A percentile compares a stretch with the other conserved stretches of the same genome.
Evolutionary conservation across 2,113 vertebrate species (phyloP).

Genomic region (Geothlypis trichas): DNA sequence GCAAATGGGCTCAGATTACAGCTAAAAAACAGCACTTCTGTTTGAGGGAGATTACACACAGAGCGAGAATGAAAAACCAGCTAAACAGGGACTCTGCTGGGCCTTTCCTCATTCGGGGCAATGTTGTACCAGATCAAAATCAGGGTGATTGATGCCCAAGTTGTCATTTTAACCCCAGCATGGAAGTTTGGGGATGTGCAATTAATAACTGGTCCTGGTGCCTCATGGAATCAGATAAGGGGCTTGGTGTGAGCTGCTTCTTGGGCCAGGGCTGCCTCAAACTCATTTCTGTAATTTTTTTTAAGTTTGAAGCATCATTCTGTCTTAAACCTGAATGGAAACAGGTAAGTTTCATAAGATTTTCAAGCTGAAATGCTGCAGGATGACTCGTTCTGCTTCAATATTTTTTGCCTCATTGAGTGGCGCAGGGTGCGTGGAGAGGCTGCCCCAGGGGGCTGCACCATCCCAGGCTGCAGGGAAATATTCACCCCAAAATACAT

Average conservation of each 20-base stretch:
- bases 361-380: not conserved
- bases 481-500: not conserved
- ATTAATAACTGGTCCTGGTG: not conserved
- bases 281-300: not conserved
- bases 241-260: not conserved
- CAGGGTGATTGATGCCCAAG: constrained; percentile 21
- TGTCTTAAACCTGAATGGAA: not conserved
- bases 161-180: constrained; percentile 40
- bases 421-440: fast-evolving
- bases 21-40: constrained; percentile 31
- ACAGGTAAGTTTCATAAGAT: not conserved
- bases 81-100: not conserved
- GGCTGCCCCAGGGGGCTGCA: not conserved
- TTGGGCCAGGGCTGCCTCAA: not conserved
- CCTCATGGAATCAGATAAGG: not conserved
- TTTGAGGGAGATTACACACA: constrained; percentile 32
- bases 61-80: not conserved
- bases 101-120: not conserved
- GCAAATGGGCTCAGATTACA: constrained; percentile 16
- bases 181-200: not conserved
- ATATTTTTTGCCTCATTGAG: not conserved
- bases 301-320: not conserved
- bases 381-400: not conserved
- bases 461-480: not conserved
- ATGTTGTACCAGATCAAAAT: constrained; percentile 29